Evolutionary conservation across 2,888 invertebrate genomes (phyloP), one percentile per base, ranked within the genome.

Genomic region (Hypolimnas misippus): DNA sequence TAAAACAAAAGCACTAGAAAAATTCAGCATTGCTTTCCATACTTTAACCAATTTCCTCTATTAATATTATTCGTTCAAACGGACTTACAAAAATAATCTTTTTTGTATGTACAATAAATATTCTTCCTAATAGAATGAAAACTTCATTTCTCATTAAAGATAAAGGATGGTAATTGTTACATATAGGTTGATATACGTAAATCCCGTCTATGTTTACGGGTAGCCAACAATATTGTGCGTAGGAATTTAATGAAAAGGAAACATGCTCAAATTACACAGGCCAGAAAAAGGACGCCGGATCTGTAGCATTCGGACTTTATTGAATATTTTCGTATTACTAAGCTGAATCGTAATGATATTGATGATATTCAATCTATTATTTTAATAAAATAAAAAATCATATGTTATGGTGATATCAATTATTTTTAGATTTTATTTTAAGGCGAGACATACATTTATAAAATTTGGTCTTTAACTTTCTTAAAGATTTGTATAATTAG

Each of bases 191-290:
- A 40, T 40, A 40, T 46, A 46, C 44, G 44, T 46, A 21, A 46
- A 46, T 46, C 44, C 74, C 71, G 78, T 75, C 77, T 76, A 76
- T 82, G 81, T 89, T 89, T 89, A 89, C 82, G 87, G 84, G 44
- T 74, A 77, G 72, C 73, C 76, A 78, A 79, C 85, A 87, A 88
- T 87, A 89, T 88, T 87, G 89, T 86, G 87, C 89, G 89, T 87
- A 79, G 81, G 79, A 83, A 83, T 85, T 87, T 89, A 88, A 89
- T 89, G 86, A 87, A 87, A 87, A 83, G 84, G 83, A 84, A 87
- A 86, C 81, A 78, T 77, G 76, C 71, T 67, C 73, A 75, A 78
- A 79, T 66, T 66, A 63, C 50, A 33, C 62, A 46, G 10, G 54
- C 16, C 33, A 54, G 53, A 57, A 54, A 54, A 63, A 21, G 44